These are phyloP conservation scores for Aphodius sticticus DNA, from an alignment of 2,888 invertebrate genomes.

Conservation along the genomic window DNA sequence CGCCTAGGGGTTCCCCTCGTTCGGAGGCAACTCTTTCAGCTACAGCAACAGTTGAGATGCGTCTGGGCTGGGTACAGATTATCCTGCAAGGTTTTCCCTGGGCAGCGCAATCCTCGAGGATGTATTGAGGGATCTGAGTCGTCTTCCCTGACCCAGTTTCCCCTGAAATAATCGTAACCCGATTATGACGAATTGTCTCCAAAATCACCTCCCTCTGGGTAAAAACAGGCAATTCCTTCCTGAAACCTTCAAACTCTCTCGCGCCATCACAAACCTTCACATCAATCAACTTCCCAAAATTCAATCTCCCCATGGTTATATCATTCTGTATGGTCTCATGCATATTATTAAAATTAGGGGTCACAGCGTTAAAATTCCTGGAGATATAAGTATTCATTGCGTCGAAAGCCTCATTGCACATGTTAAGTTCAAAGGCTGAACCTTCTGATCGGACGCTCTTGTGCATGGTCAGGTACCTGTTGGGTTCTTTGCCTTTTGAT, in stretches of 20 bases:
- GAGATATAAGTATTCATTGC: constrained; percentile 24
- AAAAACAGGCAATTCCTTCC: constrained; percentile 76
- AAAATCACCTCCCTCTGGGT: constrained; percentile 72
- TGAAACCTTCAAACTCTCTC: constrained; percentile 66
- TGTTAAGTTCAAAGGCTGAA: constrained; percentile 7
- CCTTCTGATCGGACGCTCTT: constrained; percentile 36
- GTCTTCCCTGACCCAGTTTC: constrained; percentile 96
- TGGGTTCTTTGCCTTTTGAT: constrained; percentile 76
- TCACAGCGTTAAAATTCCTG: constrained; percentile 19
- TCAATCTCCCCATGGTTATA: constrained; percentile 34
- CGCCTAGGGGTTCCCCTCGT: constrained; percentile 63
- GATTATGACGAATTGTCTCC: constrained; percentile 69
- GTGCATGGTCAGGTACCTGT: constrained; percentile 44
- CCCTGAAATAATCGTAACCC: constrained; percentile 75
- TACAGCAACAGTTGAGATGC: constrained; percentile 89
- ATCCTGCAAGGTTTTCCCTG: constrained; percentile 77
- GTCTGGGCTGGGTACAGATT: constrained; percentile 91
- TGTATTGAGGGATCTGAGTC: constrained; percentile 93
- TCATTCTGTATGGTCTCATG: constrained; percentile 21
- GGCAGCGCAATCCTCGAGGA: constrained; percentile 77
- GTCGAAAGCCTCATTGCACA: constrained; percentile 30
- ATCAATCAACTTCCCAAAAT: constrained; percentile 32
- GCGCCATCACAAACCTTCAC: constrained; percentile 55
- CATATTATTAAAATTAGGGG: constrained; percentile 14
- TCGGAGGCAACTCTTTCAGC: constrained; percentile 84